Base-by-base conservation (phyloP, 1,140 invertebrate species). In the Lineus longissimus region DNA sequence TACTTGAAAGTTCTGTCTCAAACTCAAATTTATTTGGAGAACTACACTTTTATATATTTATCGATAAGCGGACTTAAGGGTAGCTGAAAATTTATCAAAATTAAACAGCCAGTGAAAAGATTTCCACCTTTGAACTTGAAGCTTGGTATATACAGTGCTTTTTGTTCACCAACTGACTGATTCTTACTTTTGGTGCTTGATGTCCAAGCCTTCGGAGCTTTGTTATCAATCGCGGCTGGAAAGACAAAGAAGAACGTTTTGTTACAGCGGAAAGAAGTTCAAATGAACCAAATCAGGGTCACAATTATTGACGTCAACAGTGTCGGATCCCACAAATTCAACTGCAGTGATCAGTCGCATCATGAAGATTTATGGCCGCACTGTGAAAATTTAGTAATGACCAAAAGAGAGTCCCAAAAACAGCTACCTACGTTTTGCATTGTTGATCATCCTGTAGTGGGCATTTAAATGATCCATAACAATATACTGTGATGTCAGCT, bases 391-490 rank as follows among this genome's bases (percentile, higher is more conserved):
- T n/a, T n/a, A n/a, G n/a, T n/a, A n/a, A n/a, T n/a, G n/a, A n/a
- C n/a, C n/a, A n/a, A n/a, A n/a, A n/a, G n/a, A n/a, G n/a, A n/a
- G n/a, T n/a, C n/a, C n/a, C n/a, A n/a, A n/a, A n/a, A n/a, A n/a
- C n/a, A n/a, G n/a, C n/a, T n/a, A n/a, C 76, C 71, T 74, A 80
- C 78, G 60, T 65, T 72, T 80, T 4, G 75, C 78, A 60, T 72
- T 73, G 47, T 66, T 65, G 36, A 80, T 70, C 68, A 78, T 79
- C 54, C 67, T 77, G 61, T 79, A 80, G 61, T 80, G 78, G 59
- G 76, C 77, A 55, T 68, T 75, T 77, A 80, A 79, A 64, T 80
- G 78, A 65, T 79, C 77, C 43, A 79, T 47, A 0, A 79, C 76
- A 57, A 80, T 59, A 54, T 77, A 74, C 56, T 80, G 78, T 45